Evolutionary conservation across 2,888 invertebrate species (phyloP).

Genomic region (Lasioglossum zephyrum): DNA sequence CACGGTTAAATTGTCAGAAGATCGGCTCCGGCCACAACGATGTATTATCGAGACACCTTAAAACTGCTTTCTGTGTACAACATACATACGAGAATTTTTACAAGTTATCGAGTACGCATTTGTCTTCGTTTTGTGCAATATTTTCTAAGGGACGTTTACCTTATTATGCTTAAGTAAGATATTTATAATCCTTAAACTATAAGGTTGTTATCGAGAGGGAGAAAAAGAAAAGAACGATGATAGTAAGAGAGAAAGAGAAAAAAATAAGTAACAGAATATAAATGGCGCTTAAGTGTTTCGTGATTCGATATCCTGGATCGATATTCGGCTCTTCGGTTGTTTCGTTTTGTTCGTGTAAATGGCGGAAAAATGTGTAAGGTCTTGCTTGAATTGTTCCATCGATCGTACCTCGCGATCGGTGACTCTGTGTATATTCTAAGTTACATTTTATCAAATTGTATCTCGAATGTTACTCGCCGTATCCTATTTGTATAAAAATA

Average conservation of each 20-base stretch:
- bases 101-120: constrained; percentile 67
- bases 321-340: constrained; percentile 51
- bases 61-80: constrained; percentile 75
- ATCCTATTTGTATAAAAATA: constrained; percentile 80
- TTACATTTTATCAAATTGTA: constrained; percentile 80
- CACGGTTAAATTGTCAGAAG: constrained; percentile 63
- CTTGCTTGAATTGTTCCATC: constrained; percentile 58
- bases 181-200: constrained; percentile 73
- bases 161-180: constrained; percentile 68
- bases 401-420: constrained; percentile 50
- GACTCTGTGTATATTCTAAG: constrained; percentile 65
- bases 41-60: constrained; percentile 69
- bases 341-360: constrained; percentile 41
- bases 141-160: constrained; percentile 66
- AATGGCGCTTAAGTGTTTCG: constrained; percentile 73
- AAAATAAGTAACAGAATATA: constrained; percentile 33
- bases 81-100: constrained; percentile 57
- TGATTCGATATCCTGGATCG: constrained; percentile 54
- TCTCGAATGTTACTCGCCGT: constrained; percentile 79
- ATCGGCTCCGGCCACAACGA: constrained; percentile 53
- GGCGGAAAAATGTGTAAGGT: constrained; percentile 14
- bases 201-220: constrained; percentile 74
- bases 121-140: constrained; percentile 73
- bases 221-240: constrained; percentile 14
- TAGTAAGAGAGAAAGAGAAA: not conserved